These are phyloP conservation scores for Caerostris extrusa DNA, from an alignment of 1,140 invertebrate species.

Conservation along the genomic window DNA sequence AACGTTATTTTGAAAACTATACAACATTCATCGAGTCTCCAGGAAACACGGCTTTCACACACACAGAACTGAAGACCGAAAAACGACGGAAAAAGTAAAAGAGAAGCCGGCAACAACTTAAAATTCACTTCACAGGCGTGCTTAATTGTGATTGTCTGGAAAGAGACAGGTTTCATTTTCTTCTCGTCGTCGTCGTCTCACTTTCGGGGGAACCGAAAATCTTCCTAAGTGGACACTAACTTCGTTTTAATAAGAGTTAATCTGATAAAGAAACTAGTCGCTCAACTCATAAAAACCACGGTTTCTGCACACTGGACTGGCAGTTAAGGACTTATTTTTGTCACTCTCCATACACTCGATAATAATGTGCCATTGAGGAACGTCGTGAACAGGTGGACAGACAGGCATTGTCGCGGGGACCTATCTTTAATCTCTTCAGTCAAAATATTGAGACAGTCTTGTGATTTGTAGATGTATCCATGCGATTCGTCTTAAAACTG, in stretches of 20 bases:
- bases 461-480: background rate
- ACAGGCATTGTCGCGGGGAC: background rate
- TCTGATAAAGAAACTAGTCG: conserved; percentile 43
- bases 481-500: background rate
- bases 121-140: conserved; percentile 18
- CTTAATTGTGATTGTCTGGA: conserved; percentile 40
- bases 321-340: conserved; percentile 45
- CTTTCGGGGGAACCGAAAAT: conserved; percentile 33
- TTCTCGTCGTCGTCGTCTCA: conserved; percentile 3
- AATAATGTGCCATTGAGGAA: background rate
- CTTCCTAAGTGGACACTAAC: conserved; percentile 38
- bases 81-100: background rate
- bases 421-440: conserved; percentile 13
- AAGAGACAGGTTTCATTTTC: conserved; percentile 37
- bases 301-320: background rate
- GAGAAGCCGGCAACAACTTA: background rate
- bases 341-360: background rate
- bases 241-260: conserved; percentile 32
- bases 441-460: conserved; percentile 12
- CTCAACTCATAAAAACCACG: conserved; percentile 18
- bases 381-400: background rate
- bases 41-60: background rate
- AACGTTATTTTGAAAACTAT: background rate
- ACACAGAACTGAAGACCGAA: no score
- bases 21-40: background rate